Conservation (phyloP, 2,888 invertebrate genomes). For the Nemurella pictetii region DNA sequence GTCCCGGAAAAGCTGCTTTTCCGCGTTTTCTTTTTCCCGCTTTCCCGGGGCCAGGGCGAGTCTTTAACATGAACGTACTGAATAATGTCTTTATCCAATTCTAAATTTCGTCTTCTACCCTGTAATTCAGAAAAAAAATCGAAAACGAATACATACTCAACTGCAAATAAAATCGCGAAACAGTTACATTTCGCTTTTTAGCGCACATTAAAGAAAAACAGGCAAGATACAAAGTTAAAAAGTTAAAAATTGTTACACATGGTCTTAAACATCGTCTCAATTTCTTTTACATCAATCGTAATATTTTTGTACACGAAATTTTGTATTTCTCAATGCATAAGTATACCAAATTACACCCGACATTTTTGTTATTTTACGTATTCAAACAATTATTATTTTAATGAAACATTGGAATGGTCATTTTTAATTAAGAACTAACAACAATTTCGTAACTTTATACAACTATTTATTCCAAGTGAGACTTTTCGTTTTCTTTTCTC, state of each 20-base stretch:
- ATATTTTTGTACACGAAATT: conserved; percentile 2
- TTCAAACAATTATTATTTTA: conserved; percentile 29
- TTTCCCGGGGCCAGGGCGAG: background rate
- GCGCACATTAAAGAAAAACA: background rate
- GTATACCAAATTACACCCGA: conserved; percentile 25
- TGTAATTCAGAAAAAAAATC: conserved; percentile 18
- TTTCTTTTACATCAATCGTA: conserved; percentile 21
- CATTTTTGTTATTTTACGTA: conserved; percentile 25
- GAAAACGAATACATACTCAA: background rate
- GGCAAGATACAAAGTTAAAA: conserved; percentile 9
- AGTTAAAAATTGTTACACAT: conserved; percentile 21
- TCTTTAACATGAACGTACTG: background rate
- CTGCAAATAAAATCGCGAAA: background rate
- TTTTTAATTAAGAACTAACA: conserved; percentile 23
- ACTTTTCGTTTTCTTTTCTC: background rate
- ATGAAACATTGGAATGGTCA: conserved; percentile 1
- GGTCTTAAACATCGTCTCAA: background rate
- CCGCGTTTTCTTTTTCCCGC: background rate
- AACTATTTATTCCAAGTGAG: conserved; percentile 1
- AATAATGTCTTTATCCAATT: background rate
- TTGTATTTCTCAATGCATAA: conserved; percentile 4
- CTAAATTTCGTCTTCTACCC: background rate
- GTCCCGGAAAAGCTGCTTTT: background rate
- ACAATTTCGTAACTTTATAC: conserved; percentile 24
- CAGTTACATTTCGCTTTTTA: background rate